Base-by-base conservation (phyloP, 1,140 invertebrate genomes). In the Triops longicaudatus region DNA sequence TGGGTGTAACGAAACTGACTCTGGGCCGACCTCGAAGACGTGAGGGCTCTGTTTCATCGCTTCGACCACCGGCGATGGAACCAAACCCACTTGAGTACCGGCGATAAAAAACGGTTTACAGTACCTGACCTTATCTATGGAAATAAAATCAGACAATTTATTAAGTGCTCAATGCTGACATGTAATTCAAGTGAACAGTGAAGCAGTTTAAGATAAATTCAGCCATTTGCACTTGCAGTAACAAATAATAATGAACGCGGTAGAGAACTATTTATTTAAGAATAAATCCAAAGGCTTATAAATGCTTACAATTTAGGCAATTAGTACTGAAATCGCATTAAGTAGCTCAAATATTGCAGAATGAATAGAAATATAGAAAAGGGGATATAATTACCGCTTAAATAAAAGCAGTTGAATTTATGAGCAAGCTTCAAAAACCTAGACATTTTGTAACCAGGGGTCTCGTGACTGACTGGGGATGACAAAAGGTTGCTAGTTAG, bases 21-120 rank as follows among this genome's bases (percentile, higher is more conserved):
- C 89, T 14, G 88, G 86, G 75, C 90, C 87, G 72, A 91, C 86
- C 82, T 87, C 86, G 83, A 95, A 94, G 81, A 95, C 92, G 86
- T 96, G 90, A 41, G 93, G 91, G 84, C 92, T 94, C 63, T 83
- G 80, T 83, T 89, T 88, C 77, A 44, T 22, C 96, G 87, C 82
- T 93, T 90, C 89, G 82, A 91, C 87, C 50, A 97, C 90, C 86
- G 95, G 91, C 26, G 91, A 90, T 82, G 91, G 87, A 77, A 97
- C 89, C 71, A 96, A 86, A 63, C 95, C 95, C 73, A 97, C 92
- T 88, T 96, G 93, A 82, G 91, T 89, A 73, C 92, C 93, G 83
- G 92, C 92, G 26, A 96, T 91, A 79, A 94, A 87, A 84, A 97
- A 96, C 71, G 93, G 93, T 82, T 89, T 88, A 85, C 92, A 94